Evolutionary conservation across 2,888 invertebrate species (phyloP), one percentile per base, ranked within the genome.

Genomic region (Axea sp.): DNA sequence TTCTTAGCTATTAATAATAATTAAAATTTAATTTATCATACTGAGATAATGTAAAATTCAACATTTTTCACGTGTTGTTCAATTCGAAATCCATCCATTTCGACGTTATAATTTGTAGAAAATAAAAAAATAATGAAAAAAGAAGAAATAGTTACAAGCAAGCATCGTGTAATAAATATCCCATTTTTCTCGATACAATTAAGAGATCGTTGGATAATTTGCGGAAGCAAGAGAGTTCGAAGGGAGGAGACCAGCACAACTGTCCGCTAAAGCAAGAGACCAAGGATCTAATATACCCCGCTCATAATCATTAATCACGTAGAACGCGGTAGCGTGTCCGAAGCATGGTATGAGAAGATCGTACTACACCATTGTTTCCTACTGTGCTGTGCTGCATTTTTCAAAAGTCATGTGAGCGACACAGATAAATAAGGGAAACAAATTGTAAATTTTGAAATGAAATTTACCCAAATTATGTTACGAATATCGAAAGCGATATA

Each of bases 231-330:
- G 57, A 69, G 47, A 69, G 59, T 15, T 31, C 31, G 73, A 59
- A 41, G 31, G 62, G 62, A 59, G 41, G 65, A 26, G 73, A 19
- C 60, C 24, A 22, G 73, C 60, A 37, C 53, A 69, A 69, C 67
- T 73, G 73, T 71, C 62, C 75, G 77, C 73, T 57, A 76, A 78
- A 80, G 78, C 79, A 74, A 79, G 80, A 80, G 81, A 80, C 78
- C 73, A 77, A 80, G 78, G 76, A 81, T 83, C 82, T 86, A 85
- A 86, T 85, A 84, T 83, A 85, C 82, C 79, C 80, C 77, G 79
- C 83, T 86, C 84, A 84, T 86, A 85, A 86, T 85, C 86, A 86
- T 86, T 86, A 85, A 86, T 86, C 86, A 86, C 86, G 69, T 72
- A 53, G 78, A 79, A 77, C 76, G 79, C 75, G 77, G 78, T 72